Evolutionary conservation across 1,140 invertebrate species (phyloP).

Genomic region (Bombus confusus): DNA sequence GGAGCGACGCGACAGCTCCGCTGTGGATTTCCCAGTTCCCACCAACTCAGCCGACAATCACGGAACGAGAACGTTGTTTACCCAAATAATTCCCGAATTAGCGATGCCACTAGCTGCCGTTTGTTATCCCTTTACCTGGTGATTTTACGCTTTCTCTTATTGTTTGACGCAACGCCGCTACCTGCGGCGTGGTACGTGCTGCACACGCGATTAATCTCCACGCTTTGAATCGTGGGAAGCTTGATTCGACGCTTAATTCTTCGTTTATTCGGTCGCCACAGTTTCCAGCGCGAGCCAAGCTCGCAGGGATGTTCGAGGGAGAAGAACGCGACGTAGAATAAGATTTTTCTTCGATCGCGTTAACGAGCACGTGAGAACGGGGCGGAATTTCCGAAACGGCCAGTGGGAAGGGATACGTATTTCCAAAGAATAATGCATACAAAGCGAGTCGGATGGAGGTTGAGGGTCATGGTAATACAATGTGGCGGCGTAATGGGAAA

Average conservation of each 20-base stretch:
- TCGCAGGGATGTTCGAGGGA: background rate
- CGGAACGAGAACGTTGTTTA: slow-evolving; percentile 31
- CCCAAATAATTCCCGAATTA: slow-evolving; percentile 55
- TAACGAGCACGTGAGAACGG: background rate
- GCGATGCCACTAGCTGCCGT: slow-evolving; percentile 6
- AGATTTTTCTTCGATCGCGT: background rate
- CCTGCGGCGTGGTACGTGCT: background rate
- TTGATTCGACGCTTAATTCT: background rate
- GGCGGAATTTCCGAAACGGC: background rate
- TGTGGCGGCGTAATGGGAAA: slow-evolving; percentile 55
- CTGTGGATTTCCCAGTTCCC: slow-evolving; percentile 37
- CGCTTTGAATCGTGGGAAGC: background rate
- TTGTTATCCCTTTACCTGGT: slow-evolving; percentile 10
- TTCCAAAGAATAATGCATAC: slow-evolving; percentile 67
- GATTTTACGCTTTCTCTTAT: slow-evolving; percentile 33
- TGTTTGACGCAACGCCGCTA: background rate
- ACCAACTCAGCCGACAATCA: slow-evolving; percentile 32
- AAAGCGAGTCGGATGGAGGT: slow-evolving; percentile 39
- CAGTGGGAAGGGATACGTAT: slow-evolving; percentile 30
- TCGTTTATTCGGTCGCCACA: background rate
- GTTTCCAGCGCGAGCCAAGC: background rate
- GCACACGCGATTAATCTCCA: background rate
- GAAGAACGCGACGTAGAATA: background rate
- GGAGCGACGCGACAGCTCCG: background rate
- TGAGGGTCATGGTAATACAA: slow-evolving; percentile 38